Percentiles rank a stretch among this genome's conserved stretches.
Conservation (phyloP, 2,113 vertebrate genomes). For the Gymnobelideus leadbeateri region DNA sequence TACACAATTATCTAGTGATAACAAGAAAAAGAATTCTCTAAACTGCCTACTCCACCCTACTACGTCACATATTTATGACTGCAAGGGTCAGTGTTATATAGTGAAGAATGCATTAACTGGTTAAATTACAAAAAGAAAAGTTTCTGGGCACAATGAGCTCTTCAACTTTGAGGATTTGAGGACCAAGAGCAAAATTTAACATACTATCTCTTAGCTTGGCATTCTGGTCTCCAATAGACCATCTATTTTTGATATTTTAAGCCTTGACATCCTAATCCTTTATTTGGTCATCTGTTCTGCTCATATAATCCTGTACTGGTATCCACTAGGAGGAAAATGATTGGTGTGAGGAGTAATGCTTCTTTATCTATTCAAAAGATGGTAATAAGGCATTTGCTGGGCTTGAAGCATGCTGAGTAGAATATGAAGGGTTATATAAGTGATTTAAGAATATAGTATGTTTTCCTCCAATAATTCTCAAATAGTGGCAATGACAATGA, state of each 20-base stretch:
- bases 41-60: not conserved
- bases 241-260: too few species aligned
- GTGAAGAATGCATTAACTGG: too few species aligned
- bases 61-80: not conserved
- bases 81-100: not conserved
- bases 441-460: not conserved
- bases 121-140: not conserved
- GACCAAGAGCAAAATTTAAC: not conserved
- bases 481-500: not conserved
- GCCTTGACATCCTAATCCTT: too few species aligned
- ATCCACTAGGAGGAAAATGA: not conserved
- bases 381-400: not conserved
- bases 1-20: not conserved
- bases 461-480: not conserved
- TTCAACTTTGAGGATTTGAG: not conserved
- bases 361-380: not conserved
- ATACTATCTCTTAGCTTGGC: not conserved
- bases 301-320: not conserved
- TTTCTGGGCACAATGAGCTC: not conserved
- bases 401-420: not conserved
- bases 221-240: not conserved
- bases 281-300: too few species aligned
- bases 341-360: not conserved
- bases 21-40: not conserved
- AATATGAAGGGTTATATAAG: not conserved